Evolutionary conservation across 2,113 vertebrate genomes (phyloP), one percentile per base, ranked within the genome.

Genomic region (Pseudopodoces humilis): DNA sequence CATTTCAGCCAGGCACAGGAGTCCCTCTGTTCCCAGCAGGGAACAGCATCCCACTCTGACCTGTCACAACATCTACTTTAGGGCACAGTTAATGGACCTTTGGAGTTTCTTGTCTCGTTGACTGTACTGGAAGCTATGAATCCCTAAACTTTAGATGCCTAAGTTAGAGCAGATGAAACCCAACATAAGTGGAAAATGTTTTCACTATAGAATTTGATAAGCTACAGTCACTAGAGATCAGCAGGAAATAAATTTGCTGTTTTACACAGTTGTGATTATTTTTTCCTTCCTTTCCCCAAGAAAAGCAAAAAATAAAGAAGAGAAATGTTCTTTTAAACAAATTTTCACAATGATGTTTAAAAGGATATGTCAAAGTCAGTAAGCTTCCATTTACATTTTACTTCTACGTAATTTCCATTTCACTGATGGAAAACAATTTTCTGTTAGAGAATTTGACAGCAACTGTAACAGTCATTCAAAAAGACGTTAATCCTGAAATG

Each of bases 381-480:
- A 63, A 62, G 35, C 27, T 60, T 90, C 82, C 59, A 43, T 92
- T 84, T 91, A 87, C 43, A 35, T 79, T 95, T 91, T 86, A 10
- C n/a, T 83, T 86, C 35, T 76, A 49, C 0, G 1, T 56, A 79
- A 90, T 69, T 91, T 77, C 37, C 11, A 7, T 80, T 95, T 94
- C 94, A 55, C 55, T 89, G 67, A 74, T 70, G 55, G 75, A 83
- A 90, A 88, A 80, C 67, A 77, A 72, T 94, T 92, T 92, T 91
- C 64, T 55, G 7, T 71, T 83, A 63, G 64, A 96, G 46, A 86
- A 53, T 78, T 88, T 78, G 46, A 49, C 52, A 93, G 47, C 52
- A 90, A 41, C 68, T 88, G 0, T 44, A 86, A 21, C 56, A 85
- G 83, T 81, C 85, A 75, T 83, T 95, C 79, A 81, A 50, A 59